These are phyloP conservation scores for Tetrax tetrax DNA, from an alignment of 2,113 vertebrate species.

Conservation along the genomic window DNA sequence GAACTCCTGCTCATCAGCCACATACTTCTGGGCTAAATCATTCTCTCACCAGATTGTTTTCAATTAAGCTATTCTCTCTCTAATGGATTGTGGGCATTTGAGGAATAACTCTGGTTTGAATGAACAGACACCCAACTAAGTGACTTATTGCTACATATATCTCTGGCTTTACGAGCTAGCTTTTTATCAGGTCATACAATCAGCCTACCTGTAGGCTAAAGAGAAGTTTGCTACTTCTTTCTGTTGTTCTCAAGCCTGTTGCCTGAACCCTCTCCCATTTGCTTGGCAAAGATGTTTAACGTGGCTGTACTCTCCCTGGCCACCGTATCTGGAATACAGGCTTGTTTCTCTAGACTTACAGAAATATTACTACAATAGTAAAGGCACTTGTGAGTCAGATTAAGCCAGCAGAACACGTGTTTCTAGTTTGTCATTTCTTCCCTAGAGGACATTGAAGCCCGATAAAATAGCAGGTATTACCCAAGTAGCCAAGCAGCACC, in stretches of 20 bases:
- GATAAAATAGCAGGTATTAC: not conserved
- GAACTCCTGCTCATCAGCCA: not conserved
- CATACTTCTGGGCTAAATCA: not conserved
- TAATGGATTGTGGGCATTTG: not conserved
- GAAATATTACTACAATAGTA: not conserved
- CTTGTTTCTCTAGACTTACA: not conserved
- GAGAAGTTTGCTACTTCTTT: not conserved
- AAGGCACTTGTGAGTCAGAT: not conserved
- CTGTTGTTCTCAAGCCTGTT: not conserved
- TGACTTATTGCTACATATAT: not conserved
- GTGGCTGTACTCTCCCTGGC: not conserved
- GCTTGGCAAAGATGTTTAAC: not conserved
- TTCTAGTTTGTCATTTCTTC: not conserved
- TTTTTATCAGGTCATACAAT: not conserved
- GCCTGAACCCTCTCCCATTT: not conserved
- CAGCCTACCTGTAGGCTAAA: not conserved
- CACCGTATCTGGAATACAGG: not conserved
- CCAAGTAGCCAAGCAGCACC: not conserved
- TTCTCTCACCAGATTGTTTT: conserved; percentile 15
- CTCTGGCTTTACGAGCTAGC: not conserved
- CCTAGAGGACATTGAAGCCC: not conserved
- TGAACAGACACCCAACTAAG: not conserved
- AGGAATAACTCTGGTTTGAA: conserved; percentile 10
- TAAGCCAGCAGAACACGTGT: not conserved
- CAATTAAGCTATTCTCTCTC: not conserved